Evolutionary conservation across 2,888 invertebrate species (phyloP).

Genomic region (Cataglyphis altisquamis): DNA sequence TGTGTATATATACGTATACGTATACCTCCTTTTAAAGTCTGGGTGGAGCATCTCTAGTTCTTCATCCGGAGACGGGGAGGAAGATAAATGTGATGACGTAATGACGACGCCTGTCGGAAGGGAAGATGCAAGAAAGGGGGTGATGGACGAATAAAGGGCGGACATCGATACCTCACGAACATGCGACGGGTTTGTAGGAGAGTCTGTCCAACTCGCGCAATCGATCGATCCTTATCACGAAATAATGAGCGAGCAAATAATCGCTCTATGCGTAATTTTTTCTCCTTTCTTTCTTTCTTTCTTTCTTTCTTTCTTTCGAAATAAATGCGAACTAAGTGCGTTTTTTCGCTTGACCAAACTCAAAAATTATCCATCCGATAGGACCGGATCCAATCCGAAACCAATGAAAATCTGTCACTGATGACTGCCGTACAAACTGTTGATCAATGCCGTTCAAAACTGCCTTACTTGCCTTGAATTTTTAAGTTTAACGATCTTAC

Average conservation of each 20-base stretch:
- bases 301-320: neutral
- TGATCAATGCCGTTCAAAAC: neutral
- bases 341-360: neutral
- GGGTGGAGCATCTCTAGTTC: neutral
- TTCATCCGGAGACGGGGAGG: slow-evolving; percentile 17
- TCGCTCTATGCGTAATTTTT: slow-evolving; percentile 26
- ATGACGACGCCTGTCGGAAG: slow-evolving; percentile 24
- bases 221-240: slow-evolving; percentile 48
- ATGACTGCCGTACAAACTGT: neutral
- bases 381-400: neutral
- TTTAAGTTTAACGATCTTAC: neutral
- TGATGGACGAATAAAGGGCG: slow-evolving; percentile 52
- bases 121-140: slow-evolving; percentile 34
- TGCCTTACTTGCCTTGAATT: neutral
- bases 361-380: neutral
- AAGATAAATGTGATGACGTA: slow-evolving; percentile 48
- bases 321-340: neutral
- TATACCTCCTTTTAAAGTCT: neutral
- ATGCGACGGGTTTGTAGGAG: slow-evolving; percentile 41
- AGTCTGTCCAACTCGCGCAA: slow-evolving; percentile 36
- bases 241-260: slow-evolving; percentile 51
- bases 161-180: slow-evolving; percentile 45
- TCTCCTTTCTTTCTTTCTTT: neutral
- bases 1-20: neutral
- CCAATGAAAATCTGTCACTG: neutral